Base-by-base conservation (phyloP, 2,113 vertebrate genomes). In the Fulica atra region DNA sequence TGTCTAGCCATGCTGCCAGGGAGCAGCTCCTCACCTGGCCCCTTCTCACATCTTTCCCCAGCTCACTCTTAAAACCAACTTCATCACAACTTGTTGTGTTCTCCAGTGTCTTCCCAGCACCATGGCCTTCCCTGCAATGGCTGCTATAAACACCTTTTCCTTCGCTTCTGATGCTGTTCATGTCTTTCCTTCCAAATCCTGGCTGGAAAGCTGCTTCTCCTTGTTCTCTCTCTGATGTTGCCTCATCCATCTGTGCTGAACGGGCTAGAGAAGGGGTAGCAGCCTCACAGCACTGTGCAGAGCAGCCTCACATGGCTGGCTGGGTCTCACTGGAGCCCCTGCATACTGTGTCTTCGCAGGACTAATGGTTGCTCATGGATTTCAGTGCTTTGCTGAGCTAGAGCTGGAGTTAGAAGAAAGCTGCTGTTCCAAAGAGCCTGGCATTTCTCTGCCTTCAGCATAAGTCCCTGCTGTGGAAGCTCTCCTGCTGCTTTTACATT, bases 351-450 rank as follows among this genome's bases (percentile, higher is more conserved):
- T 11, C 48, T 83, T 42, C 83, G 51, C 60, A 28, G 44, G 13
- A 15, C 24, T 71, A 9, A 33, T 38, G 74, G 63, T 61, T 68
- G 10, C 28, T 66, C 2, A 7, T 40, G 84, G 73, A 61, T 89
- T 87, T 87, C 29, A 79, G 83, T 56, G 74, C 73, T 89, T 77
- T 91, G 78, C 51, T 80, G 91, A 85, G 21, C 81, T 77, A 65
- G n/a, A 60, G 23, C 42, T 77, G 59, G 77, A 63, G 36, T 63
- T 78, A 50, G 69, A 77, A 73, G 69, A 63, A 92, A 88, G 66
- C 84, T 79, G 70, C 70, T 72, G 25, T 89, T 91, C 44, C 40
- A 56, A 15, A 65, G 77, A 84, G 57, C 44, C 38, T 57, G 61
- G 48, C 0, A 0, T 72, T 87, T 81, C 65, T 81, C 61, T 76